Percentiles rank a stretch among this genome's conserved stretches.
Conservation (phyloP, 2,797 vertebrate species). For the Peromyscus eremicus region DNA sequence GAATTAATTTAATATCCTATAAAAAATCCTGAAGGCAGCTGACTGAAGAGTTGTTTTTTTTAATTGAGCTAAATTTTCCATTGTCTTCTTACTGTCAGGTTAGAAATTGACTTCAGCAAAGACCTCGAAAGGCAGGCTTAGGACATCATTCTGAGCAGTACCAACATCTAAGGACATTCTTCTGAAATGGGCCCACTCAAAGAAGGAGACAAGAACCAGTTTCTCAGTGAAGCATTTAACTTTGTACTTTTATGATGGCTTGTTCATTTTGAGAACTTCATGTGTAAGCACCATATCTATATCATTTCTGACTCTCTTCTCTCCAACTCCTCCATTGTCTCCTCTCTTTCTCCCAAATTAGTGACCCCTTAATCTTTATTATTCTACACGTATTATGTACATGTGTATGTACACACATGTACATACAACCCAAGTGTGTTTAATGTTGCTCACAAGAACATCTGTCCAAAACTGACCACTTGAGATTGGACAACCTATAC, state of each 20-base stretch:
- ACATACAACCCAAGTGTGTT: neutral
- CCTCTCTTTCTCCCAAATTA: neutral
- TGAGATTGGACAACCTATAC: neutral
- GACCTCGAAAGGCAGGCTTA: neutral
- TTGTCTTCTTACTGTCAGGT: neutral
- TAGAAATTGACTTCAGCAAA: neutral
- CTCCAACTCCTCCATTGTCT: neutral
- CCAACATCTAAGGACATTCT: neutral
- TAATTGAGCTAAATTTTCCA: neutral
- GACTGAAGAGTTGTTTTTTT: neutral
- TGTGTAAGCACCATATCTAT: neutral
- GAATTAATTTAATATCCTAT: conserved; percentile 16
- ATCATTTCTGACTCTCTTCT: neutral
- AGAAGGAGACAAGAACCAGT: neutral
- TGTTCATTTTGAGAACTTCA: neutral
- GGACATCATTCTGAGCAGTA: conserved; percentile 1
- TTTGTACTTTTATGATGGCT: neutral
- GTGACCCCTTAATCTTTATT: neutral
- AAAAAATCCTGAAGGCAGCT: neutral
- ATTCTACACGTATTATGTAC: neutral
- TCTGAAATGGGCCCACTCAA: neutral
- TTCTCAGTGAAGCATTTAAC: neutral
- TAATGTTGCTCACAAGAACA: neutral
- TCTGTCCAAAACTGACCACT: neutral
- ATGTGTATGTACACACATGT: no score